phyloP scores from a whole-genome alignment of 2,113 vertebrate species.

The Passerina amoena region DNA sequence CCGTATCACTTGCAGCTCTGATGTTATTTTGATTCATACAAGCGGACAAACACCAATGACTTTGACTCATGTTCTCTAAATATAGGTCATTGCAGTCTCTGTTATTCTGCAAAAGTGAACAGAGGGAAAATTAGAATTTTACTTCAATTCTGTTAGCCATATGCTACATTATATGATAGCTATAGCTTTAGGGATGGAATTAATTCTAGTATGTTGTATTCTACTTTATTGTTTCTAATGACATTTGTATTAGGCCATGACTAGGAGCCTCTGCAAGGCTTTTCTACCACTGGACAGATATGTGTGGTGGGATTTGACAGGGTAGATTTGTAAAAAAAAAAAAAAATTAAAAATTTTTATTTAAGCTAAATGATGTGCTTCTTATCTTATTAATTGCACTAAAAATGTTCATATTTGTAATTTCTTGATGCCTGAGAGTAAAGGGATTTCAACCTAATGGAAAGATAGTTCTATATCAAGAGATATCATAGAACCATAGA shows the following conservation, averaged over 20 bases:
- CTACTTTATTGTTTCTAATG: background rate
- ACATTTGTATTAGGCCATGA: background rate
- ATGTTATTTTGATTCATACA: background rate
- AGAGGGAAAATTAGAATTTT: background rate
- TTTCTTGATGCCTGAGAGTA: background rate
- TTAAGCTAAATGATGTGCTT: background rate
- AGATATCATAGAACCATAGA: background rate
- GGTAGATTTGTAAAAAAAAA: background rate
- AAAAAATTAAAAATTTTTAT: background rate
- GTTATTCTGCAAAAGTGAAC: background rate
- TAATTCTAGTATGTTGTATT: background rate
- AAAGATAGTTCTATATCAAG: background rate
- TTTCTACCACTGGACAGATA: background rate
- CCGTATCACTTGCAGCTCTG: background rate
- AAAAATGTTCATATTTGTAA: background rate
- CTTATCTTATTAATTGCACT: background rate
- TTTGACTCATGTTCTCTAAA: background rate
- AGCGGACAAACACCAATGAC: background rate
- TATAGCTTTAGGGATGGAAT: background rate
- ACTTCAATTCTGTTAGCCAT: background rate
- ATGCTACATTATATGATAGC: background rate
- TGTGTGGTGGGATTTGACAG: background rate
- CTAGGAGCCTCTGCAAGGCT: background rate
- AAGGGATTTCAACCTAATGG: background rate
- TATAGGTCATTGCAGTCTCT: background rate